Conservation (phyloP, 2,113 vertebrate genomes). For the Myxocyprinus asiaticus region DNA sequence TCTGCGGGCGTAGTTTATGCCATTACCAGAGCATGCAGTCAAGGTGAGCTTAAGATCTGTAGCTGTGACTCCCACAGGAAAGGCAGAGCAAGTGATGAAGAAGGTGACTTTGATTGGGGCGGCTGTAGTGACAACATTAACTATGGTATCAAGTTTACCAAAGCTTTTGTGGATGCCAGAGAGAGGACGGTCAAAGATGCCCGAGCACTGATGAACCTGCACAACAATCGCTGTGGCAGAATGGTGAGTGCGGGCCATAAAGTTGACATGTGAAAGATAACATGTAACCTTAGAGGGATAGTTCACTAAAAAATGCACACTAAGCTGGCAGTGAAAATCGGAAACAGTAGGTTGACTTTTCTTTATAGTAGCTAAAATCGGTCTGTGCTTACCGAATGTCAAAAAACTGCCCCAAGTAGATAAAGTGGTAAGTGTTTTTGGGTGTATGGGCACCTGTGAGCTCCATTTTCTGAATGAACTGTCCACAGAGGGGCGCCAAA, state of each 20-base stretch:
- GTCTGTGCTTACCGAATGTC: no score
- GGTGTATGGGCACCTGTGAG: no score
- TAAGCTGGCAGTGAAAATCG: no score
- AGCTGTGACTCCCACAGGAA: conserved; percentile 88
- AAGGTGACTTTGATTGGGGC: conserved; percentile 93
- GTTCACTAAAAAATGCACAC: no score
- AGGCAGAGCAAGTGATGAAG: conserved; percentile 82
- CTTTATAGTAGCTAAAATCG: no score
- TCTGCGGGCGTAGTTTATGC: conserved; percentile 96
- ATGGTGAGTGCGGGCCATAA: conserved; percentile 81
- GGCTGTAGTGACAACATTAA: conserved; percentile 98
- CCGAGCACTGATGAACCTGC: conserved; percentile 93
- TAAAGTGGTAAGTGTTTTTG: no score
- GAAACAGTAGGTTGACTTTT: no score
- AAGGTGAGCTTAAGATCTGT: conserved; percentile 93
- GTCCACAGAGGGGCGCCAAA: no score
- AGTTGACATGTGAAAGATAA: no score
- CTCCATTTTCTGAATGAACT: no score
- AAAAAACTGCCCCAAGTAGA: no score
- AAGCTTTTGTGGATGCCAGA: conserved; percentile 92
- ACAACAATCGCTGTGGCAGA: conserved; percentile 96
- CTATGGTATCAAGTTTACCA: conserved; percentile 93
- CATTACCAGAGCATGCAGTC: conserved; percentile 94
- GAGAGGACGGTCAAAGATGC: conserved; percentile 94
- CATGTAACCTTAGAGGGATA: no score